A percentile compares a stretch with the other conserved stretches of the same genome.
Conservation (phyloP, 2,888 invertebrate species). For the Hofmannophila pseudospretella region DNA sequence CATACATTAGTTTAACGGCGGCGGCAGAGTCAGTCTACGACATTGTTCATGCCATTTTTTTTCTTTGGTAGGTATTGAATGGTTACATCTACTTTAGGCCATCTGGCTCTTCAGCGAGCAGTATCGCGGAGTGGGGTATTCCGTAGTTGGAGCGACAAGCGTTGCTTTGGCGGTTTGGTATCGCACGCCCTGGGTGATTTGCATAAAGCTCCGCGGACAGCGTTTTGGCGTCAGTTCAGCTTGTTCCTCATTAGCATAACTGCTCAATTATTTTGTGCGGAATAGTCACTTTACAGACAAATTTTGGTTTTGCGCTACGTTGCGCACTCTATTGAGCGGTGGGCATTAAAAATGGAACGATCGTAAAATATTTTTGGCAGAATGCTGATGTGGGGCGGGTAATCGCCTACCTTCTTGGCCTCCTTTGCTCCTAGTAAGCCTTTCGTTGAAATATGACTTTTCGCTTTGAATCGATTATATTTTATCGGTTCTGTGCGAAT, state of each 20-base stretch:
- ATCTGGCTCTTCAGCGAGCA: neutral
- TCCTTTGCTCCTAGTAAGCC: neutral
- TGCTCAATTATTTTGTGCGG: conserved; percentile 71
- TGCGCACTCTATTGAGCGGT: conserved; percentile 36
- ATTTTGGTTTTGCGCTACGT: conserved; percentile 57
- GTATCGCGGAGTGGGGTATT: neutral
- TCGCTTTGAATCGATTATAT: no score
- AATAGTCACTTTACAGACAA: conserved; percentile 65
- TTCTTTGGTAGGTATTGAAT: no score
- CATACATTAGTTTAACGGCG: no score
- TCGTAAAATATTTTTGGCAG: conserved; percentile 19
- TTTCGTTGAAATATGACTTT: neutral
- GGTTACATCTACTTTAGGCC: neutral
- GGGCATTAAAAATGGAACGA: conserved; percentile 25
- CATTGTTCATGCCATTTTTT: no score
- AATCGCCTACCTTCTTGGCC: neutral
- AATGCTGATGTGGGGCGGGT: conserved; percentile 2
- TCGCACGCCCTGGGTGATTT: conserved; percentile 43
- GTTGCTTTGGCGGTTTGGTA: no score
- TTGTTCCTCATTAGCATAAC: conserved; percentile 71
- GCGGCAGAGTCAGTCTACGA: no score
- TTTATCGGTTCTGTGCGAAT: no score
- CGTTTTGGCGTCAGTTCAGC: conserved; percentile 68
- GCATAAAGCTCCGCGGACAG: conserved; percentile 66
- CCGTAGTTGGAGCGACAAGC: conserved; percentile 14